Conservation (phyloP, 2,113 vertebrate species). For the Dinomys branickii region DNA sequence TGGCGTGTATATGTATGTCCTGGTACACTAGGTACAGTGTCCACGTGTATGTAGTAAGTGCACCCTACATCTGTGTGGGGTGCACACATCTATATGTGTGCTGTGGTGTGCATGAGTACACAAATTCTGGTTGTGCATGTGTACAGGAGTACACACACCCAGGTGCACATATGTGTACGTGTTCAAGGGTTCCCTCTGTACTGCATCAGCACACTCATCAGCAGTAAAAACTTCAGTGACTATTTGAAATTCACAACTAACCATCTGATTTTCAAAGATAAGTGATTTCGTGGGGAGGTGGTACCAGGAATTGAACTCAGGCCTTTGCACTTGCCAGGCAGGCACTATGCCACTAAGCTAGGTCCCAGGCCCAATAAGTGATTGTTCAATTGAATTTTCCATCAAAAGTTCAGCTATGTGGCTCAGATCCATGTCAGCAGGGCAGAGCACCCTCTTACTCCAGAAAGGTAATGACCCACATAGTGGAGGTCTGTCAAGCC, state of each 20-base stretch:
- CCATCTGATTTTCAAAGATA: neutral
- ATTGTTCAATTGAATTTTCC: slow-evolving; percentile 21
- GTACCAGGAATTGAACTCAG: too few relatives aligned
- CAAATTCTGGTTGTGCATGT: neutral
- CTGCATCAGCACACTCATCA: neutral
- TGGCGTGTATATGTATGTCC: neutral
- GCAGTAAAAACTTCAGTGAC: neutral
- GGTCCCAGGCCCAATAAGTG: neutral
- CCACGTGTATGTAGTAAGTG: too few relatives aligned
- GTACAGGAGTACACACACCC: accelerated
- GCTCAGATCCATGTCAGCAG: neutral
- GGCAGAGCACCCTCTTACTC: neutral
- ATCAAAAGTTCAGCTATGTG: neutral
- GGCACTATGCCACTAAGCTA: too few relatives aligned
- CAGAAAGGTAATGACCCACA: neutral
- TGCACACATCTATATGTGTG: too few relatives aligned
- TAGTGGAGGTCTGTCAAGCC: neutral
- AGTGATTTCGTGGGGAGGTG: too few relatives aligned
- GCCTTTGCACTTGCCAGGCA: too few relatives aligned
- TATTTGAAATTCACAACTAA: neutral
- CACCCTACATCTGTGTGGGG: neutral
- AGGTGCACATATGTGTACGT: neutral
- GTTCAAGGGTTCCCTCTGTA: neutral
- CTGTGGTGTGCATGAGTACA: neutral
- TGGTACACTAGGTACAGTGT: neutral